phyloP scores from a whole-genome alignment of 2,888 invertebrate species.

The Clivina fossor region DNA sequence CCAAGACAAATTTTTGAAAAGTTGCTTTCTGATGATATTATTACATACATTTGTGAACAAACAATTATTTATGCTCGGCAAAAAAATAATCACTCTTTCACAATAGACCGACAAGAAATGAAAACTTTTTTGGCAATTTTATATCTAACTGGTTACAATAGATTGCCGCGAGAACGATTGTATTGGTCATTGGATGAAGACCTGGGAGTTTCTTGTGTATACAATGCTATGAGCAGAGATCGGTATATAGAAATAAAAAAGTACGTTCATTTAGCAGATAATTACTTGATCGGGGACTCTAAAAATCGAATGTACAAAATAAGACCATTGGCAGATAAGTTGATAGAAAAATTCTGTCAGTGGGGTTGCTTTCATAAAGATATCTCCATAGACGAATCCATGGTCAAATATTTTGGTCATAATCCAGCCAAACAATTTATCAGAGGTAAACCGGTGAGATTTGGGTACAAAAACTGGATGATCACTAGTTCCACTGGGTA shows the following conservation, averaged over 20 bases:
- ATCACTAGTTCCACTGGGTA: conserved; percentile 40
- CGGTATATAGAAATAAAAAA: conserved; percentile 35
- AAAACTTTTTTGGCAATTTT: conserved; percentile 5
- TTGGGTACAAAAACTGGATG: conserved; percentile 45
- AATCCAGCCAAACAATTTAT: conserved; percentile 43
- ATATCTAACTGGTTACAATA: conserved; percentile 40
- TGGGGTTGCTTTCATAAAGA: conserved; percentile 39
- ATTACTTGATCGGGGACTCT: conserved; percentile 24
- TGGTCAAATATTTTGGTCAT: conserved; percentile 41
- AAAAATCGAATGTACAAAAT: conserved; percentile 39
- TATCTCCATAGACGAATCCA: conserved; percentile 40
- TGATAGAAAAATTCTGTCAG: conserved; percentile 39
- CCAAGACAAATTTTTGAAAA: conserved; percentile 13
- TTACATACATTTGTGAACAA: conserved; percentile 1
- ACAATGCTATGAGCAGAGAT: conserved; percentile 37
- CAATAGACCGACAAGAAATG: background rate
- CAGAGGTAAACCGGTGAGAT: conserved; percentile 42
- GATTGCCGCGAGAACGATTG: conserved; percentile 40
- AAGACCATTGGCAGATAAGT: conserved; percentile 34
- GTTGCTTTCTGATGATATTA: background rate
- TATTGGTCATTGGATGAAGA: conserved; percentile 43
- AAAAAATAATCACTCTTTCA: conserved; percentile 8
- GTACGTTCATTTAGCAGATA: conserved; percentile 37
- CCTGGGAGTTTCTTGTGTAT: conserved; percentile 39
- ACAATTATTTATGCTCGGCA: background rate